These are phyloP conservation scores for Dicranocentrus wangi DNA, from an alignment of 2,888 invertebrate species.

Conservation along the genomic window DNA sequence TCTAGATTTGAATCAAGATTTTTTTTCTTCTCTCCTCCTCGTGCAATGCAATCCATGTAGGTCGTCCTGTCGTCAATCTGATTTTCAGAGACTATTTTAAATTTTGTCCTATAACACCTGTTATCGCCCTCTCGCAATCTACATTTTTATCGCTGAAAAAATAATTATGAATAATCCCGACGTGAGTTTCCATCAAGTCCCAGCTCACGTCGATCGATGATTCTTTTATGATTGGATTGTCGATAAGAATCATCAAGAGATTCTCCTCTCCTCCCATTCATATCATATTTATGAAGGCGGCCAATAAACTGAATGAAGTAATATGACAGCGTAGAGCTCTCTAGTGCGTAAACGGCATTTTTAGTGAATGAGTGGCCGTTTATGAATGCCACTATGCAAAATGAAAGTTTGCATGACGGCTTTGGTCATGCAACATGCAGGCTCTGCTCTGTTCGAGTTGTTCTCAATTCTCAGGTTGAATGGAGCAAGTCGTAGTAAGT, in stretches of 20 bases:
- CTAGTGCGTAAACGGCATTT: no score
- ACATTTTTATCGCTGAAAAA: not conserved
- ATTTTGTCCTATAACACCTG: not conserved
- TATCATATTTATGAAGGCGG: constrained; percentile 9
- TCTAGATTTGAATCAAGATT: not conserved
- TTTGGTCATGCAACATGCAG: no score
- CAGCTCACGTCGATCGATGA: constrained; percentile 27
- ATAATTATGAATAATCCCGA: constrained; percentile 14
- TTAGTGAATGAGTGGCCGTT: no score
- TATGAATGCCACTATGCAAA: not conserved
- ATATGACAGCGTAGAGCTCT: no score
- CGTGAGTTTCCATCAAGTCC: constrained; percentile 22
- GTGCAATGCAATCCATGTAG: constrained; percentile 20
- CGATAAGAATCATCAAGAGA: constrained; percentile 25
- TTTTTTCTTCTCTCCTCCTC: not conserved
- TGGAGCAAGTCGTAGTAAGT: no score
- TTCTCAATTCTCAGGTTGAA: no score
- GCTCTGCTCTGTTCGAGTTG: no score
- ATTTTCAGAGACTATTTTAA: not conserved
- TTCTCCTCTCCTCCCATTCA: constrained; percentile 35
- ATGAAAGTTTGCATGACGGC: constrained; percentile 10
- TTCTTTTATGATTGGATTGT: constrained; percentile 29
- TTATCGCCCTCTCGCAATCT: not conserved
- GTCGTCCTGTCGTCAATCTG: constrained; percentile 4
- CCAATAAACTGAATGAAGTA: not conserved